Base-by-base conservation (phyloP, 2,113 vertebrate species). In the Hoplias malabaricus region DNA sequence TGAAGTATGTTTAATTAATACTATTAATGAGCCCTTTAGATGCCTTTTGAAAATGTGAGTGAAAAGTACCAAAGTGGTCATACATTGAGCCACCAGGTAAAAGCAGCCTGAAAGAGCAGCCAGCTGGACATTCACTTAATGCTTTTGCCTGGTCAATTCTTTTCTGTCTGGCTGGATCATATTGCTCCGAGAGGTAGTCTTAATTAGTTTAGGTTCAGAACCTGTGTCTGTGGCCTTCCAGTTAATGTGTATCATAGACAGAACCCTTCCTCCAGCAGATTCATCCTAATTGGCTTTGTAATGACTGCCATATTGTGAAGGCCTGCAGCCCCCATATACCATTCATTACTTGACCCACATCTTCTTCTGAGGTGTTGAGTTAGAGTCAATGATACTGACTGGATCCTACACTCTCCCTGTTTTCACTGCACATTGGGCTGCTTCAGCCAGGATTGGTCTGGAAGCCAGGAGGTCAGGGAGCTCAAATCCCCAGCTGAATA, bases 1-100 rank as follows among this genome's bases (percentile, higher is more conserved):
- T 25, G 31, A 68, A n/a, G 33, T 56, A 36, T 67, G 48, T 59
- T 73, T 57, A 48, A 34, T 79, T 66, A 54, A 67, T 79, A 36
- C 38, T 12, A n/a, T 57, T 43, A 68, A 65, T 71, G 43, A 63
- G 23, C 33, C 57, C 59, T 62, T 63, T 27, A 63, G 31, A 43
- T 61, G 11, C 12, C 19, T n/a, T 34, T 48, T 50, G 21, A 65
- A n/a, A 75, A 75, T 25, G 11, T 25, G 31, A 75, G 31, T 65
- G 21, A 75, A 21, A 73, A 62, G 59, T 19, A 31, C 54, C 6
- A 10, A 31, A 33, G 4, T 2, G 19, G 5, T 31, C 29, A 43
- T 43, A 42, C 16, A 42, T 57, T 31, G 38, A 43, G 6, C 25
- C 40, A 57, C 11, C 16, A 21, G 33, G 14, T 54, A 13, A 14